Evolutionary conservation across 2,113 vertebrate genomes (phyloP).

Genomic region (Turnix velox): DNA sequence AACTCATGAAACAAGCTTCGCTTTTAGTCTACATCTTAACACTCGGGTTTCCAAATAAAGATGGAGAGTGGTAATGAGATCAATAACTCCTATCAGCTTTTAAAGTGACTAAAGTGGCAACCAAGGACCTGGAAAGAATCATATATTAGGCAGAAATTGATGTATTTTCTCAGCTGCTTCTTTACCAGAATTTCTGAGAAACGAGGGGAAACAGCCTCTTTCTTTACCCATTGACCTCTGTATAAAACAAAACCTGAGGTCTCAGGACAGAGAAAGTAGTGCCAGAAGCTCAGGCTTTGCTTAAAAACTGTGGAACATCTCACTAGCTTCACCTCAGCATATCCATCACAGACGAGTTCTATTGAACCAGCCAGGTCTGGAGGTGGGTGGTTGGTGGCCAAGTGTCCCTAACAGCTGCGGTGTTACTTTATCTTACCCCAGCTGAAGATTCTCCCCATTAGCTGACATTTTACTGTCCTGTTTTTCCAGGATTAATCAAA

Average conservation of each 20-base stretch:
- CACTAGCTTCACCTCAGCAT: neutral
- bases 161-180: neutral
- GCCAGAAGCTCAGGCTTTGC: neutral
- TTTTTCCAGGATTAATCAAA: neutral
- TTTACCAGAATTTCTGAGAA: neutral
- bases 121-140: neutral
- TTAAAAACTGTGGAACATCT: neutral
- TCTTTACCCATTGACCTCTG: neutral
- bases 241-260: neutral
- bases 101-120: neutral
- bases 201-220: neutral
- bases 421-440: neutral
- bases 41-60: neutral
- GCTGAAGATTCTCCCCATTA: neutral
- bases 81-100: constrained; percentile 22
- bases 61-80: constrained; percentile 1
- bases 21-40: neutral
- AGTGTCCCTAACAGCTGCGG: neutral
- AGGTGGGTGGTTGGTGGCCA: neutral
- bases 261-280: neutral
- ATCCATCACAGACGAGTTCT: neutral
- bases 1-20: neutral
- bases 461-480: constrained; percentile 32
- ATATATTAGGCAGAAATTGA: neutral
- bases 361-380: neutral